These are phyloP conservation scores for Cheilosia vulpina DNA, from an alignment of 2,888 invertebrate genomes.

Conservation along the genomic window DNA sequence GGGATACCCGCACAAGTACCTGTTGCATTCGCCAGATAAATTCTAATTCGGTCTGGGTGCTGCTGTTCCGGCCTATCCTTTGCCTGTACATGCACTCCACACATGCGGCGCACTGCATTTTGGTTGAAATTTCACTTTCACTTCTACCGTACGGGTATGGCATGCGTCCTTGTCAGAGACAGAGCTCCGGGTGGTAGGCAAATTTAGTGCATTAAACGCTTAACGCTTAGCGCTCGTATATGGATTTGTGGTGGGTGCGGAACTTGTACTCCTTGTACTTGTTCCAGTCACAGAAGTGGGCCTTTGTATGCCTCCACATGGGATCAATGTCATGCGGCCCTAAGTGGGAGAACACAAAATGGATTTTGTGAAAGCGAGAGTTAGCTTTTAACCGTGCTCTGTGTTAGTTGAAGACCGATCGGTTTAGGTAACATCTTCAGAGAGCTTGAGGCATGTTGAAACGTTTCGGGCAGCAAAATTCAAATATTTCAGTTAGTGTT, in stretches of 20 bases:
- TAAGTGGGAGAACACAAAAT: background rate
- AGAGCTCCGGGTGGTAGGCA: background rate
- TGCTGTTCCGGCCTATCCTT: slow-evolving; percentile 17
- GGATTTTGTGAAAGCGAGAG: background rate
- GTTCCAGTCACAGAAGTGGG: too few relatives aligned
- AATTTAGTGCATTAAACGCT: background rate
- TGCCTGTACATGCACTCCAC: slow-evolving; percentile 3
- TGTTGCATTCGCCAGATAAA: slow-evolving; percentile 32
- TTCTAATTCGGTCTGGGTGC: slow-evolving; percentile 7
- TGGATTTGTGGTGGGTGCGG: background rate
- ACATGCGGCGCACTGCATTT: slow-evolving; percentile 22
- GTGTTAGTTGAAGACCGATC: too few relatives aligned
- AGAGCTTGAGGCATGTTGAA: too few relatives aligned
- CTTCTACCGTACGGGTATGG: background rate
- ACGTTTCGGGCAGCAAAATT: too few relatives aligned
- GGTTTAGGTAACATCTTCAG: too few relatives aligned
- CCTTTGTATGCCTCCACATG: too few relatives aligned
- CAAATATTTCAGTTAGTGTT: too few relatives aligned
- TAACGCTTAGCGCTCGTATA: background rate
- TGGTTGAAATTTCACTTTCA: slow-evolving; percentile 50
- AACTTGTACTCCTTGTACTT: background rate
- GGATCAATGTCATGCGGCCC: too few relatives aligned
- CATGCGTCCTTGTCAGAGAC: background rate
- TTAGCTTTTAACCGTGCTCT: too few relatives aligned
- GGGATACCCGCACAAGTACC: slow-evolving; percentile 13